These are phyloP conservation scores for Drosophila trichaetosa DNA, from an alignment of 2,888 invertebrate species.

Conservation along the genomic window DNA sequence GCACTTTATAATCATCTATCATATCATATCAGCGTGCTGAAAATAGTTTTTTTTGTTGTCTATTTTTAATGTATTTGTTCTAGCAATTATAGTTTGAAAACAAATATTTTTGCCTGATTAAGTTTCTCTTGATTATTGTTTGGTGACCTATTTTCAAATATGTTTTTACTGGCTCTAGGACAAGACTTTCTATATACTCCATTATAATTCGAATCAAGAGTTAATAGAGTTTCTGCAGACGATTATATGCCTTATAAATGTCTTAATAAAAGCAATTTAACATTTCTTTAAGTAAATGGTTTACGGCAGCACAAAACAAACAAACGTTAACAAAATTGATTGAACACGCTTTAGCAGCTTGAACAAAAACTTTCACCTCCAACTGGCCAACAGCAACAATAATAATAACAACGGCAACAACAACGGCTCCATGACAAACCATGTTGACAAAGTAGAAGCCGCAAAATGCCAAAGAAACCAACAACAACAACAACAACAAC, in stretches of 20 bases:
- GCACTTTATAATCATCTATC: too few species aligned
- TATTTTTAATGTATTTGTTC: not conserved
- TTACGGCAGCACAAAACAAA: conserved; percentile 13
- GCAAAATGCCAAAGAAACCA: conserved; percentile 61
- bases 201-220: not conserved
- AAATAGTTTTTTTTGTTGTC: too few species aligned
- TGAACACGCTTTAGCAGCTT: conserved; percentile 60
- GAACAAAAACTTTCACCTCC: conserved; percentile 80
- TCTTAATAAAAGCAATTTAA: conserved; percentile 2
- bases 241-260: not conserved
- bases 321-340: conserved; percentile 52
- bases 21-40: too few species aligned
- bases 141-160: not conserved
- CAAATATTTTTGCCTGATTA: not conserved
- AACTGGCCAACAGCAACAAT: conserved; percentile 45
- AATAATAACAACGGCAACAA: conserved; percentile 19
- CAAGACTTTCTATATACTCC: not conserved
- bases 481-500: conserved; percentile 19
- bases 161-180: not conserved
- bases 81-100: not conserved
- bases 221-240: not conserved
- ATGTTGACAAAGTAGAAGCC: conserved; percentile 68
- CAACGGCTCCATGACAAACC: conserved; percentile 28
- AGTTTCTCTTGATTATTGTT: not conserved
- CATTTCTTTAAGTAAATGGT: conserved; percentile 3